Evolutionary conservation across 1,140 invertebrate genomes (phyloP).

Genomic region (Maniola jurtina): DNA sequence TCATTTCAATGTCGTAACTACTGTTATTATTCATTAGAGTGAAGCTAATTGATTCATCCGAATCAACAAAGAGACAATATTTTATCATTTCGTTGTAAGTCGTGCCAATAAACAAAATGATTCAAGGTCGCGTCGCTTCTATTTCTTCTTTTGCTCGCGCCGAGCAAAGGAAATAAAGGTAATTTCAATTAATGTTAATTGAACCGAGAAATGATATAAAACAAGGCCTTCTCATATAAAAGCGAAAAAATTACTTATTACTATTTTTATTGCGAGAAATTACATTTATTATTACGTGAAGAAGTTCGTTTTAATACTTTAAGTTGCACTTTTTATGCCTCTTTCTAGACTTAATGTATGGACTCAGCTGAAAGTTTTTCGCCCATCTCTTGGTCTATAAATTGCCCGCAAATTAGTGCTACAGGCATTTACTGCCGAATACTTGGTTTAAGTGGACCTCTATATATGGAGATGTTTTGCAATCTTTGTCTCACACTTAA

Average conservation of each 20-base stretch:
- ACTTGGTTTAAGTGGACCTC: conserved; percentile 2
- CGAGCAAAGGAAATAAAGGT: conserved; percentile 15
- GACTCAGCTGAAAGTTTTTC: neutral
- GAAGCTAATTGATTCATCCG: neutral
- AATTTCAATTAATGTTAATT: neutral
- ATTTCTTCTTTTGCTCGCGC: neutral
- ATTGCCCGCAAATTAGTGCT: conserved; percentile 42
- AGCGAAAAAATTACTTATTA: no score
- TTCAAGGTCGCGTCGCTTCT: neutral
- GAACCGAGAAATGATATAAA: neutral
- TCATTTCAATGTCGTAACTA: no score
- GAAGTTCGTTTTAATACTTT: neutral
- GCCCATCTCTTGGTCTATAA: conserved; percentile 15
- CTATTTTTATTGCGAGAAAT: no score
- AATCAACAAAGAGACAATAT: neutral
- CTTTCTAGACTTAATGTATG: neutral
- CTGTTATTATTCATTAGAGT: neutral
- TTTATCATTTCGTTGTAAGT: neutral
- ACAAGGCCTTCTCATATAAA: no score
- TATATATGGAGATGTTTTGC: neutral
- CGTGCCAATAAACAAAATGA: conserved; percentile 2
- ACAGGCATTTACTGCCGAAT: conserved; percentile 27
- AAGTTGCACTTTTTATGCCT: neutral
- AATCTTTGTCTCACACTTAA: neutral
- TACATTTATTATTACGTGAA: no score